Base-by-base conservation (phyloP, 2,888 invertebrate genomes). In the Eilema sororculum region DNA sequence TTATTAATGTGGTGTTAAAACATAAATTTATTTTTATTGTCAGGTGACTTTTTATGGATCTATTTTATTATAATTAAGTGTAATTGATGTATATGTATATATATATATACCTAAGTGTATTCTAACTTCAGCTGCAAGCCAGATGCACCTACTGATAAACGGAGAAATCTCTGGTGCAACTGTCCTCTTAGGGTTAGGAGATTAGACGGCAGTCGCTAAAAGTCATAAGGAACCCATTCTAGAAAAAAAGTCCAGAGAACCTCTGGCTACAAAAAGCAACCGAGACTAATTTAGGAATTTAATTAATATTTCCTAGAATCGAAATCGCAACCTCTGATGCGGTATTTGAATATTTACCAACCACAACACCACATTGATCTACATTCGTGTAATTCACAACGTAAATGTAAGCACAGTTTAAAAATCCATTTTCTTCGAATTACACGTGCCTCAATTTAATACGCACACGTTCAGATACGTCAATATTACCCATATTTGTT, bases 401-500 rank as follows among this genome's bases (percentile, higher is more conserved):
- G 20, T 37, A 13, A 59, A 52, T 20, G 59, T n/a, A 16, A 64
- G 33, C 25, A 59, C 64, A 64, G 37, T 61, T 69, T 64, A 59
- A 59, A 68, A 56, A 25, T 0, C 0, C 25, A 52, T 25, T 28
- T 65, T 69, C 65, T 57, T 8, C 56, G 61, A 65, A 69, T 64
- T 41, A 41, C 37, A 57, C 65, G 63, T 28, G 56, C 61, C 46
- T 64, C 64, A 61, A 60, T 71, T 67, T 64, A 60, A 61, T 59
- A 71, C 56, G n/a, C 41, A 30, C 46, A 30, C 63, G 72, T 75
- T 73, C 68, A 69, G 20, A 52, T 58, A 78, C 61, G 37, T 64
- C 58, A 63, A 30, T 33, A 46, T 22, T 58, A 57, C 57, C 25
- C 63, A 77, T 82, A 81, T 81, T 81, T 81, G 82, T 78, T 81